A percentile compares a stretch with the other conserved stretches of the same genome.
Evolutionary conservation across 2,113 vertebrate genomes (phyloP).

Genomic region (Menura novaehollandiae): DNA sequence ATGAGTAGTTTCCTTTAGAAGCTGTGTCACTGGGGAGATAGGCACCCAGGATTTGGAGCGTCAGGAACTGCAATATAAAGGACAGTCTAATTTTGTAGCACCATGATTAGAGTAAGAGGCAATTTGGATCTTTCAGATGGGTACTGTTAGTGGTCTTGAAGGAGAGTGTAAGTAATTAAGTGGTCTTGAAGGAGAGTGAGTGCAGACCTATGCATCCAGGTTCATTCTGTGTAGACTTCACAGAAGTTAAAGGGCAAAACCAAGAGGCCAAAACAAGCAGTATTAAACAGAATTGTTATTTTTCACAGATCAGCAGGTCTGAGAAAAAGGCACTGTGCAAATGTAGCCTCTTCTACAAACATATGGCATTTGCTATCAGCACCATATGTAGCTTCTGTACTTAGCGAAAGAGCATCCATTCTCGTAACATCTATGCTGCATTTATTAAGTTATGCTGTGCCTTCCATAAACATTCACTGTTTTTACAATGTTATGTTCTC

Average conservation of each 20-base stretch:
- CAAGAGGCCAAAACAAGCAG: neutral
- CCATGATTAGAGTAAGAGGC: neutral
- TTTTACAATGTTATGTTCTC: neutral
- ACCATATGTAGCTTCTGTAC: conserved; percentile 56
- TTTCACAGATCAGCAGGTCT: conserved; percentile 43
- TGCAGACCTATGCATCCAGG: rapidly evolving
- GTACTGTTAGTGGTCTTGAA: neutral
- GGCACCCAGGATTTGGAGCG: neutral
- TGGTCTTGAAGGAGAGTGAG: neutral
- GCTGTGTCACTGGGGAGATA: neutral
- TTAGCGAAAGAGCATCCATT: conserved; percentile 38
- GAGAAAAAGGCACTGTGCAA: conserved; percentile 29
- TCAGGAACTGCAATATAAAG: neutral
- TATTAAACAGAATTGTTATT: conserved; percentile 33
- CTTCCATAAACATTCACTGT: conserved; percentile 33
- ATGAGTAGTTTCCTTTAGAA: neutral
- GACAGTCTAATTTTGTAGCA: neutral
- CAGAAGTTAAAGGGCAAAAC: neutral
- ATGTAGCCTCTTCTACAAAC: conserved; percentile 37
- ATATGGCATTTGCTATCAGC: conserved; percentile 55
- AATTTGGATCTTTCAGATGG: neutral
- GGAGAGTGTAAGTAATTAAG: no score
- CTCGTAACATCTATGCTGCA: neutral
- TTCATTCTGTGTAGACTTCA: neutral
- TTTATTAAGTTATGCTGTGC: conserved; percentile 46